Base-by-base conservation (phyloP, 92 coral and sea anemone species). In the Bergia puertoricense region DNA sequence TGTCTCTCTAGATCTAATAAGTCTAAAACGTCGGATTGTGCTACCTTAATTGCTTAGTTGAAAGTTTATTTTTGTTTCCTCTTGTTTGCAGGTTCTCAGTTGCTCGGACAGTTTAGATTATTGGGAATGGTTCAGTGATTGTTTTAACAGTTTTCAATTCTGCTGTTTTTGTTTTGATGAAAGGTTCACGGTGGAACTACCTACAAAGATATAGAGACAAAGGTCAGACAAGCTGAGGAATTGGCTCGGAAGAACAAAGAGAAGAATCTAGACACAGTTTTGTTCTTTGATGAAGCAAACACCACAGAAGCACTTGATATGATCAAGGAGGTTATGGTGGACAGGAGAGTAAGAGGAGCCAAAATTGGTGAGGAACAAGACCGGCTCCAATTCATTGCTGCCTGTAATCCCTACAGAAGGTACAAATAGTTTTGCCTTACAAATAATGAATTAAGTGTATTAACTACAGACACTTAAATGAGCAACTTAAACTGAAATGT, bases 151-250 rank as follows among this genome's bases (percentile, higher is more conserved):
- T 6, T 22, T 30, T 8, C 11, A 79, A 16, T 30, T 36, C 5
- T 79, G n/a, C 10, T 39, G 15, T 4, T 36, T 74, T 11, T 41
- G n/a, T 62, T 43, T 44, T 79, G 11, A 5, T 13, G 11, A 20
- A 46, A 95, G 98, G 96, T 95, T 18, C 98, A 95, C 56, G 98
- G 98, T 18, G 98, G 98, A 13, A 95, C 98, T 0, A 90, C 93
- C 3, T 95, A 90, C 81, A 88, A 92, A 71, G 96, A 95, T 56
- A 95, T 95, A 68, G 75, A 81, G 23, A 78, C 13, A n/a, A 95
- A 95, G 79, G 98, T 95, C 39, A 59, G 86, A 54, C 94, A 95
- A 72, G 98, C 98, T 4, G 96, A 93, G 77, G 79, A 90, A 73
- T 76, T 93, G 88, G 98, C 98, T 18, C 50, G 80, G 22, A 40